Evolutionary conservation across 2,888 invertebrate species (phyloP).

Genomic region (Hydraecia micacea): DNA sequence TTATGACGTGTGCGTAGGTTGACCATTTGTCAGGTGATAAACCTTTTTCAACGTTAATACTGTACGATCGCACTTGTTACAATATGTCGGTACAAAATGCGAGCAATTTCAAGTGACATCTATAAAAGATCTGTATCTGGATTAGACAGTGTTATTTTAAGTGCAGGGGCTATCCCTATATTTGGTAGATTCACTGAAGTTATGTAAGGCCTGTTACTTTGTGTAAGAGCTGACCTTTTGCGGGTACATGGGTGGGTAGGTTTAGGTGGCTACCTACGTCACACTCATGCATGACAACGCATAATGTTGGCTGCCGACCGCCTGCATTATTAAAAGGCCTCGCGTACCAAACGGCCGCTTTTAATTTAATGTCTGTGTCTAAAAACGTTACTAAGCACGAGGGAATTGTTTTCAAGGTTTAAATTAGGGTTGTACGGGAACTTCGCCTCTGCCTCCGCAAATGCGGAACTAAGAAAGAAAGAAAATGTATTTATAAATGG

Average conservation of each 20-base stretch:
- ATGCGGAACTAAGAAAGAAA: background rate
- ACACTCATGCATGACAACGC: slow-evolving; percentile 80
- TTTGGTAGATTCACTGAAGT: slow-evolving; percentile 60
- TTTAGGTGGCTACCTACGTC: slow-evolving; percentile 57
- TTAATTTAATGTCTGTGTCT: slow-evolving; percentile 76
- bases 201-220: slow-evolving; percentile 67
- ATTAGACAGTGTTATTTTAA: slow-evolving; percentile 50
- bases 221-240: slow-evolving; percentile 78
- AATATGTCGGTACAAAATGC: slow-evolving; percentile 23
- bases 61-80: slow-evolving; percentile 14
- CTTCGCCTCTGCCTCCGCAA: background rate
- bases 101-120: slow-evolving; percentile 20
- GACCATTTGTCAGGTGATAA: slow-evolving; percentile 39
- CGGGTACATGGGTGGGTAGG: slow-evolving; percentile 62
- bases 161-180: slow-evolving; percentile 52
- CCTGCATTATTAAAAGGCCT: slow-evolving; percentile 82
- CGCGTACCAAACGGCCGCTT: slow-evolving; percentile 73
- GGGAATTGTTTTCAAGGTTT: slow-evolving; percentile 66
- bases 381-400: slow-evolving; percentile 69
- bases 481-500: too few relatives aligned
- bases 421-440: slow-evolving; percentile 26
- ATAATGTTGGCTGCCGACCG: slow-evolving; percentile 71
- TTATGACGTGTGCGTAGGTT: slow-evolving; percentile 53
- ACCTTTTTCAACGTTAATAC: slow-evolving; percentile 44
- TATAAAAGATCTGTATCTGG: slow-evolving; percentile 13